Evolutionary conservation across 1,140 invertebrate species (phyloP), one percentile per base, ranked within the genome.

Genomic region (Drosophila pseudoobscura): DNA sequence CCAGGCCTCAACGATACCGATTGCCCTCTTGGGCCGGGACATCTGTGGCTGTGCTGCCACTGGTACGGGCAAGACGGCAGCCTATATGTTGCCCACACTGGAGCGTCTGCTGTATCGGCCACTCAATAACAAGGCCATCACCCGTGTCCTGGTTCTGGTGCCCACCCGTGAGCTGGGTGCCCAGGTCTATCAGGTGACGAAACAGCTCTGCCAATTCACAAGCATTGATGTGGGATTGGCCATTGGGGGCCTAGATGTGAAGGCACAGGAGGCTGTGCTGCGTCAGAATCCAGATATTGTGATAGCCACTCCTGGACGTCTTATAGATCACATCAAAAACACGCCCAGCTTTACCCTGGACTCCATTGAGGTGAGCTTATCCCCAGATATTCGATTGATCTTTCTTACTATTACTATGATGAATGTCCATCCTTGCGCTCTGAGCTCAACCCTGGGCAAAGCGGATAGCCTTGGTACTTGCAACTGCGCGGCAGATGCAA

Each of bases 61-160:
- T 0, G 99, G 98, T 43, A 99, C 98, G 6, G 98, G 98, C 31
- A 99, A 99, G 94, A 99, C 99, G 2, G 97, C 97, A 0, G 98
- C 98, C 0, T 99, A 99, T 90, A 99, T 99, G 97, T 92, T 99
- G 66, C 99, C 99, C 3, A 98, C 98, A 29, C 90, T 99, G 22
- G 99, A 99, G 92, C 93, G 99, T 75, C 93, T 99, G 54, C 91
- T 99, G 3, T 99, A 97, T 89, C 95, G 94, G 58, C 95, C 93
- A 55, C 91, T 91, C 60, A 92, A 93, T 44, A 93, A 94, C 57
- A 92, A 93, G 43, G 93, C 95, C 9, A 92, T 96, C 7, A 97
- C 97, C 0, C 92, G 98, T 72, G 98, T 99, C 7, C 93, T 99
- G 9, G 96, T 99, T 15, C 92, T 99, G 2, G 97, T 99, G 11